Evolutionary conservation across 2,113 vertebrate species (phyloP).

Genomic region (Nettapus auritus): DNA sequence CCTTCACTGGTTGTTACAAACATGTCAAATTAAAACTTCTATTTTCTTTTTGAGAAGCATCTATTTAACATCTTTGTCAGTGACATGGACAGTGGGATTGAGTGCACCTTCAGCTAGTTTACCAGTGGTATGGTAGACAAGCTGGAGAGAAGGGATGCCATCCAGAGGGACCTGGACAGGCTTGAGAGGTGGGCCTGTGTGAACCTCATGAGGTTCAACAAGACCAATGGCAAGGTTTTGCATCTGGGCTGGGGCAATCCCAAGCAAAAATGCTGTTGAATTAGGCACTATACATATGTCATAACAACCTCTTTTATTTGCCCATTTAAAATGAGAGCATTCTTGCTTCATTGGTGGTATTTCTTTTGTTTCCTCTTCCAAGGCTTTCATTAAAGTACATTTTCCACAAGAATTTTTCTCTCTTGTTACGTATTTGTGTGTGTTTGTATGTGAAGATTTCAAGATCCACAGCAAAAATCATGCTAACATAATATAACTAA

Average conservation of each 20-base stretch:
- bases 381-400: neutral
- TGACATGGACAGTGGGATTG: too few species aligned
- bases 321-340: neutral
- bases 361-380: neutral
- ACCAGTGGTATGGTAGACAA: too few species aligned
- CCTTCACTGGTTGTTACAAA: neutral
- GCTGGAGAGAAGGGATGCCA: too few species aligned
- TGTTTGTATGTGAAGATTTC: neutral
- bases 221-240: too few species aligned
- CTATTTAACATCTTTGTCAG: too few species aligned
- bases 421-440: neutral
- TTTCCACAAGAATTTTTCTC: neutral
- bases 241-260: too few species aligned
- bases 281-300: neutral
- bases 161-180: too few species aligned
- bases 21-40: neutral
- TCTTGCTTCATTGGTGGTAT: neutral
- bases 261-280: neutral
- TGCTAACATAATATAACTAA: neutral
- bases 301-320: neutral
- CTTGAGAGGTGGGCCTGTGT: too few species aligned
- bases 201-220: too few species aligned
- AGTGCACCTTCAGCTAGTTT: too few species aligned
- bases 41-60: too few species aligned
- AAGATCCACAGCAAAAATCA: neutral